Percentiles rank a stretch among this genome's conserved stretches.
phyloP scores from a whole-genome alignment of 2,797 vertebrate genomes.

The Sardinella longiceps region DNA sequence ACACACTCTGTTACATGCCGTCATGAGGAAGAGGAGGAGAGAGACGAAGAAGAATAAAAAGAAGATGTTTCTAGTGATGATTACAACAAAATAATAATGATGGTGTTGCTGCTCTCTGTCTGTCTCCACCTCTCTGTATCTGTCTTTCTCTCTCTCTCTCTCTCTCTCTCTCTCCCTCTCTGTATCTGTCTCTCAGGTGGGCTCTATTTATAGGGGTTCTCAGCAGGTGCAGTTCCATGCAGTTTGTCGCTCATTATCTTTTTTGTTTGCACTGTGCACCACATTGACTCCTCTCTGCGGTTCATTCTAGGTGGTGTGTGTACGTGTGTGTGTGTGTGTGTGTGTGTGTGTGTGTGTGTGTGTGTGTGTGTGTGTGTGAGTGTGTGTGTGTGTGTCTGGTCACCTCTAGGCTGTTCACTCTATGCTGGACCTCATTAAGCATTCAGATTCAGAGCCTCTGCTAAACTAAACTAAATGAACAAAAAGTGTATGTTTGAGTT shows the following conservation, averaged over 20 bases:
- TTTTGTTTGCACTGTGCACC: conserved; percentile 38
- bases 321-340: background rate
- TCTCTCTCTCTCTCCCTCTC: background rate
- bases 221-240: conserved; percentile 30
- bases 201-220: conserved; percentile 40
- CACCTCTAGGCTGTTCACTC: background rate
- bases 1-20: background rate
- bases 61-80: background rate
- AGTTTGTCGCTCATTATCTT: conserved; percentile 42
- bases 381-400: background rate
- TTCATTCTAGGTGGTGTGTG: background rate
- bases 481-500: background rate
- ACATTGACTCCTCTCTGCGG: conserved; percentile 10
- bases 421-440: conserved; percentile 1
- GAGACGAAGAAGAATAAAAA: background rate
- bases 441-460: background rate
- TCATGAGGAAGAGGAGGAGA: background rate
- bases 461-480: background rate
- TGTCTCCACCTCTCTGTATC: background rate
- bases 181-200: conserved; percentile 33
- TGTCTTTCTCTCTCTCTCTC: background rate
- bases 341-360: conserved; percentile 4
- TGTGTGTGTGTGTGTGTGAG: conserved; percentile 2
- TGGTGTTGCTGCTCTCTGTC: background rate
- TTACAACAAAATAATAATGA: background rate